Base-by-base conservation (phyloP, 1,140 invertebrate species). In the Triops cancriformis region DNA sequence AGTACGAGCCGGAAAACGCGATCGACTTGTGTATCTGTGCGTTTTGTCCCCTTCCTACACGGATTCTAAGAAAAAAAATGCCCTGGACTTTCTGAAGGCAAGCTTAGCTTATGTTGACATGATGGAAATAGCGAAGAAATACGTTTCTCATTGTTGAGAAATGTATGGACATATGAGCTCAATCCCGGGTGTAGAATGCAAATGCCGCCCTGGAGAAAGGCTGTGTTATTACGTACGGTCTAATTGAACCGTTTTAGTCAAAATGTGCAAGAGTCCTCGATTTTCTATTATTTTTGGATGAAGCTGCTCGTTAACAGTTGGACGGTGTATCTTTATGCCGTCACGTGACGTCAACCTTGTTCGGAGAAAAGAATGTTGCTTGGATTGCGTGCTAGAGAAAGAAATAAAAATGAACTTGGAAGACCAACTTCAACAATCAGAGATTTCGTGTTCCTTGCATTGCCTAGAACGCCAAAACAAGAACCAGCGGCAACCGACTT, bases 201-300 rank as follows among this genome's bases (percentile, higher is more conserved):
- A 14, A 23, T 64, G 18, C 23, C 7, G 43, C 10, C 18, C 5
- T 64, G 9, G 14, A 14, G 23, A 12, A 64, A 9, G 14, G 23
- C 6, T 64, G 51, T 64, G 18, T 64, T 18, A 64, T 64, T 64
- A 6, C 9, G 14, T 10, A 64, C 10, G 2, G 51, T 23, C 51
- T 64, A 64, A 64, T 64, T 64, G 51, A 64, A 64, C 51, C 6
- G 51, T 23, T 64, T 64, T 64, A 37, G 51, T 64, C 9, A 23
- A 10, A 64, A n/a, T 18, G 51, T 18, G n/a, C 51, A 64, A 6
- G 51, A 64, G 51, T n/a, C 51, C 51, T 64, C 51, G 14, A 64
- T 64, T 64, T 64, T 64, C 51, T 64, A 64, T 64, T 64, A 64
- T 64, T 64, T 64, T 64, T 64, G 51, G 51, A 64, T 64, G 51